Percentiles rank a stretch among this genome's conserved stretches.
Conservation (phyloP, 1,140 invertebrate species). For the Apis florea region DNA sequence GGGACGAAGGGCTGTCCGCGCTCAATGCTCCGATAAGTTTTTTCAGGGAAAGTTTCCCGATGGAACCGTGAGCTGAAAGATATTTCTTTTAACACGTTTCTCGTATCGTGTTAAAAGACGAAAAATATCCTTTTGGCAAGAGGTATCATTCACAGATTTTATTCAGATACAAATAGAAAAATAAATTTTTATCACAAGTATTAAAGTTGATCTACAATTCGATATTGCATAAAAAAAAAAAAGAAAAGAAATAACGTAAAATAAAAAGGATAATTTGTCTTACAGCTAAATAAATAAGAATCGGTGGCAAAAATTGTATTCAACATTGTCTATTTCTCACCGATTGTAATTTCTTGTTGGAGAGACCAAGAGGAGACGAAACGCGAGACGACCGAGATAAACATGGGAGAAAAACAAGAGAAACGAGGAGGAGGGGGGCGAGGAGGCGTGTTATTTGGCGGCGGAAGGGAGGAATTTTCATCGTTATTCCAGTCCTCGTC, state of each 20-base stretch:
- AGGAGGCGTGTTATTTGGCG: not conserved
- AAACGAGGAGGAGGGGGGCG: not conserved
- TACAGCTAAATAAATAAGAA: no score
- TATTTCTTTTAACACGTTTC: not conserved
- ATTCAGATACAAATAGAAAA: no score
- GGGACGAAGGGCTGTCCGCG: not conserved
- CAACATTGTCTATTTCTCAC: not conserved
- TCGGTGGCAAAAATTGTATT: not conserved
- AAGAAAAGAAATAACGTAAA: no score
- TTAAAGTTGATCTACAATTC: no score
- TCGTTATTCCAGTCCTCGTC: conserved; percentile 7
- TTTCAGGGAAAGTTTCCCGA: not conserved
- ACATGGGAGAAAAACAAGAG: not conserved
- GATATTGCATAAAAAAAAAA: no score
- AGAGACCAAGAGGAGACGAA: not conserved
- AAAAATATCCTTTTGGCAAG: no score
- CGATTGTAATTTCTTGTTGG: not conserved
- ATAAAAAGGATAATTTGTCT: no score
- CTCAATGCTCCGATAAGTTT: not conserved
- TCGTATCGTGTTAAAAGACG: not conserved
- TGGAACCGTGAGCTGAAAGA: not conserved
- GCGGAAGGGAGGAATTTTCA: not conserved
- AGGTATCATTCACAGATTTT: no score
- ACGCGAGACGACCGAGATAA: not conserved
- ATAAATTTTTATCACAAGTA: no score